These are phyloP conservation scores for Cheilosia variabilis DNA, from an alignment of 2,888 invertebrate genomes.

Conservation along the genomic window DNA sequence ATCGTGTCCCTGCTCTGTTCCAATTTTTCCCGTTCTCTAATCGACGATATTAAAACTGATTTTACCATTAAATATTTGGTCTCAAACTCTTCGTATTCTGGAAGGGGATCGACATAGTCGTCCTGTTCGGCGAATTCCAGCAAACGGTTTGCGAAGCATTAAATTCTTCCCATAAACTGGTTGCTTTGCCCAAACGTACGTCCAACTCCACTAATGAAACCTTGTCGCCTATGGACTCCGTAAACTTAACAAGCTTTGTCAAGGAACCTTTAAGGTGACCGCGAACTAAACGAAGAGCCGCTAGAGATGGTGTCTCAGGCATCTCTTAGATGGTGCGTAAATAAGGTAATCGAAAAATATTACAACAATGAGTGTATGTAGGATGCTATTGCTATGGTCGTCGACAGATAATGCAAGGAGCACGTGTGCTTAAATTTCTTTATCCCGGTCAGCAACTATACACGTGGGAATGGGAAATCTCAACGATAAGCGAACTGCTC, in stretches of 20 bases:
- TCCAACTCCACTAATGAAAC: neutral
- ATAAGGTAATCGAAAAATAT: no score
- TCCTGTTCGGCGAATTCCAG: neutral
- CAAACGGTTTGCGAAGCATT: neutral
- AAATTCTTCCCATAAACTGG: neutral
- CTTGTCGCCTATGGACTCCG: no score
- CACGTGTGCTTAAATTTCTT: no score
- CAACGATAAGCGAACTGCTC: no score
- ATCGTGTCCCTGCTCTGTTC: slow-evolving; percentile 2
- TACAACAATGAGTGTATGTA: neutral
- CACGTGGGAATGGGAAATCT: no score
- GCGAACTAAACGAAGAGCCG: neutral
- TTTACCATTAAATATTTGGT: neutral
- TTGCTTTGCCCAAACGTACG: neutral
- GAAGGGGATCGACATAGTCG: slow-evolving; percentile 4
- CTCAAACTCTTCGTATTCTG: slow-evolving; percentile 22
- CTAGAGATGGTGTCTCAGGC: neutral
- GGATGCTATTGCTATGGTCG: neutral
- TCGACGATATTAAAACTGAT: slow-evolving; percentile 2
- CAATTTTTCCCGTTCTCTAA: neutral
- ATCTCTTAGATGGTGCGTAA: neutral
- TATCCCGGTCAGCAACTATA: no score
- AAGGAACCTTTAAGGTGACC: neutral
- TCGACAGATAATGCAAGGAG: neutral
- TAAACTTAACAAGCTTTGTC: no score